A percentile compares a stretch with the other conserved stretches of the same genome.
phyloP scores from a whole-genome alignment of 2,113 vertebrate species.

The Dipodomys spectabilis region DNA sequence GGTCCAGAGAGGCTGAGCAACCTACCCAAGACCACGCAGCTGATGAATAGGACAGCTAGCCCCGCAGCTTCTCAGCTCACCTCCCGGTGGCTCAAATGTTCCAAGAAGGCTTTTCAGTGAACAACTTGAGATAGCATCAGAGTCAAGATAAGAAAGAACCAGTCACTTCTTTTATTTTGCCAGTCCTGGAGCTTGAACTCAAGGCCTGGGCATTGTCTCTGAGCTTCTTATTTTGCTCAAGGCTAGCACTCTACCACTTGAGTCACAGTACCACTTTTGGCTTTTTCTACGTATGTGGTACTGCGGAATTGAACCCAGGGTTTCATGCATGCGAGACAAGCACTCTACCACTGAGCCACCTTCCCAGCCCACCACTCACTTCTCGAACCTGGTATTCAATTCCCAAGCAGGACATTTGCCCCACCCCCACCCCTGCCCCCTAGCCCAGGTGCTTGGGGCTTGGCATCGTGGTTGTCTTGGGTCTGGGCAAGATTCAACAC shows the following conservation, averaged over 20 bases:
- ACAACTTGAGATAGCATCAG: neutral
- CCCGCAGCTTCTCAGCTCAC: neutral
- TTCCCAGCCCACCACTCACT: too few relatives aligned
- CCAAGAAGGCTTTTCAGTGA: neutral
- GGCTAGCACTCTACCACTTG: too few relatives aligned
- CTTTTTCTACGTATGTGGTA: too few relatives aligned
- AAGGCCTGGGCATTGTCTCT: neutral
- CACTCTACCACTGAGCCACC: too few relatives aligned
- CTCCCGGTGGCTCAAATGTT: neutral
- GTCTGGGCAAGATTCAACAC: constrained; percentile 57
- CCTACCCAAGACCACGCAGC: neutral
- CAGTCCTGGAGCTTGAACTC: neutral
- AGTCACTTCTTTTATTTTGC: too few relatives aligned
- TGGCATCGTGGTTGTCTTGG: neutral
- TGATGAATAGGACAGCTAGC: neutral
- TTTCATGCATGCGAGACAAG: too few relatives aligned
- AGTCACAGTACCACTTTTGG: too few relatives aligned
- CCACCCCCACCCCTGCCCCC: accelerated
- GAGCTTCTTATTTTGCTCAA: too few relatives aligned
- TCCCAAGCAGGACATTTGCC: neutral
- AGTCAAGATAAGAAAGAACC: neutral
- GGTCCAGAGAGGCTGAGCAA: constrained; percentile 25
- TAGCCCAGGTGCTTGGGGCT: neutral
- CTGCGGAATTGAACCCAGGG: too few relatives aligned
- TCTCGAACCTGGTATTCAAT: neutral